These are phyloP conservation scores for Brachyopa scutellaris DNA, from an alignment of 2,888 invertebrate species.

Conservation along the genomic window DNA sequence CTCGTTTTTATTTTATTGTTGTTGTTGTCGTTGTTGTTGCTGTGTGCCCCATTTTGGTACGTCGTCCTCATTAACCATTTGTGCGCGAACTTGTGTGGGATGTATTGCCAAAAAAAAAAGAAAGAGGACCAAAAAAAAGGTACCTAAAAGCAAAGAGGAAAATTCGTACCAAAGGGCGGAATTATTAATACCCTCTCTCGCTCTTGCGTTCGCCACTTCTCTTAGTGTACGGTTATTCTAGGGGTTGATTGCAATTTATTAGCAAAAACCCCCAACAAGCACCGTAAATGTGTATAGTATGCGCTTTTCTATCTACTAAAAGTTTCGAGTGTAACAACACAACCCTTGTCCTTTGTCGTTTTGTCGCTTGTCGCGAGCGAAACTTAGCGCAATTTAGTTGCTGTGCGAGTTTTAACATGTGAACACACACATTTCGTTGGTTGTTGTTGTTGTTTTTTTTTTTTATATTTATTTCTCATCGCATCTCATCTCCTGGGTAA, in stretches of 20 bases:
- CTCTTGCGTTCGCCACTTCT: conserved; percentile 27
- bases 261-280: conserved; percentile 2
- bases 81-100: conserved; percentile 67
- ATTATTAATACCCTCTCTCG: conserved; percentile 62
- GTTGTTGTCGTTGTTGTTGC: conserved; percentile 26
- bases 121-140: not conserved
- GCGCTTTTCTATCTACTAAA: conserved; percentile 7
- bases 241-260: conserved; percentile 65
- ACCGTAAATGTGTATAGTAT: conserved; percentile 6
- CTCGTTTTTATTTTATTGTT: not conserved
- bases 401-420: conserved; percentile 40
- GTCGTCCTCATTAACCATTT: conserved; percentile 62
- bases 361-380: not conserved
- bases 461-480: not conserved
- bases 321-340: conserved; percentile 17
- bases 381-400: conserved; percentile 10
- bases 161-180: conserved; percentile 60
- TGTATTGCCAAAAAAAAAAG: conserved; percentile 30
- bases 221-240: conserved; percentile 12
- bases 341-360: conserved; percentile 19
- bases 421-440: conserved; percentile 11
- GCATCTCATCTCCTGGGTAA: no score
- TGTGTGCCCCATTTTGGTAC: conserved; percentile 21
- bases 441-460: not conserved
- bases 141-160: conserved; percentile 2